Base-by-base conservation (phyloP, 2,888 invertebrate genomes). In the Bombylius discolor region DNA sequence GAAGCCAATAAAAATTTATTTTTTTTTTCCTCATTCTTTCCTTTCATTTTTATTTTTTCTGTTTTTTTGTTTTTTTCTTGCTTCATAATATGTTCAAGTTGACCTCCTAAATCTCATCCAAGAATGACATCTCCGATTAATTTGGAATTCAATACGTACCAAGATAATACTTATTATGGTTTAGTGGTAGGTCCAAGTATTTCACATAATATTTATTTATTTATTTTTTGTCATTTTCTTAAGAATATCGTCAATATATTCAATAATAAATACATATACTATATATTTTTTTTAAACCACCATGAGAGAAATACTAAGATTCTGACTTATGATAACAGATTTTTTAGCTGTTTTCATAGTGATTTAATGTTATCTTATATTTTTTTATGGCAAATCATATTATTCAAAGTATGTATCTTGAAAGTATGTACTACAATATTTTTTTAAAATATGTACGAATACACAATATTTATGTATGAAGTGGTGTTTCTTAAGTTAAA, bases 91-190 rank as follows among this genome's bases (percentile, higher is more conserved):
- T 11, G 47, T 47, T 11, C 42, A 14, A 11, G 6, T n/a, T 53
- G 57, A 57, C 54, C 59, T 59, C 57, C 56, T 59, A 59, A 59
- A 59, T 59, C 59, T 59, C 57, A 52, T 47, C 53, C 42, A 46
- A 31, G 46, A 47, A 49, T 53, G 59, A 59, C 59, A 53, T 55
- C 52, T 47, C 52, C 59, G 54, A 59, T 59, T 59, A 59, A 59
- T 59, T 59, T 59, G 59, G 59, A 59, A 59, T 59, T 59, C 59
- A 59, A 59, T 59, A 59, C 39, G 7, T 42, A 42, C 39, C 39
- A 11, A 42, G 23, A 23, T 23, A 23, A 23, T 42, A 42, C 39
- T 11, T 42, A 42, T 36, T 8, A 36, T 23, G 23, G 23, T 36
- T 8, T 42, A 11, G 39, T 11, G 39, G 39, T 42, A 11, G 39